A percentile compares a stretch with the other conserved stretches of the same genome.
Conservation (phyloP, 1,140 invertebrate genomes). For the Metaphire vulgaris region DNA sequence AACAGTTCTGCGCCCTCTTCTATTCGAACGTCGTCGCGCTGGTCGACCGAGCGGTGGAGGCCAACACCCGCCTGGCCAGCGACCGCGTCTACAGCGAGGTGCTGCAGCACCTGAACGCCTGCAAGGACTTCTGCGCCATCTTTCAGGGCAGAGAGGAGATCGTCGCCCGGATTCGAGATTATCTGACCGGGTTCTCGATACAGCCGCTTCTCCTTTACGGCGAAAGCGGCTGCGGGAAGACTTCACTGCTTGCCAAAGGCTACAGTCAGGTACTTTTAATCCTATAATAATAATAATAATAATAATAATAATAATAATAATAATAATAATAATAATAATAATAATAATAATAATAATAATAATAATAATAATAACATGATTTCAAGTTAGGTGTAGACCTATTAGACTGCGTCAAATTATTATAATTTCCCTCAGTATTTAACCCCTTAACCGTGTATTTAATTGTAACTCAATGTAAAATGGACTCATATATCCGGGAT, state of each 20-base stretch:
- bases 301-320: too few species aligned
- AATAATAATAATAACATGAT: too few species aligned
- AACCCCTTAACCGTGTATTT: too few species aligned
- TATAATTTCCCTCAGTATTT: too few species aligned
- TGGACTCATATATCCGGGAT: too few species aligned
- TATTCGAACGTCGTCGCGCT: slow-evolving; percentile 71
- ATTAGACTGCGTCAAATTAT: too few species aligned
- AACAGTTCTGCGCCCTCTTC: slow-evolving; percentile 73
- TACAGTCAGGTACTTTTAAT: slow-evolving; percentile 61
- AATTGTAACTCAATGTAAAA: too few species aligned
- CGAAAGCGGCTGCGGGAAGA: slow-evolving; percentile 94
- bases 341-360: too few species aligned
- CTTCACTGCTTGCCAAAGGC: slow-evolving; percentile 86
- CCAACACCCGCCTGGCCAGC: slow-evolving; percentile 52
- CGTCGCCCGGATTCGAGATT: slow-evolving; percentile 68
- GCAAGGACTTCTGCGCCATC: slow-evolving; percentile 89
- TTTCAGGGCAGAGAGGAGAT: slow-evolving; percentile 89
- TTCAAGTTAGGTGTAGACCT: too few species aligned
- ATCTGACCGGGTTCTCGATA: slow-evolving; percentile 71
- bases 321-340: too few species aligned
- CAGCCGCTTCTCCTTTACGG: slow-evolving; percentile 89
- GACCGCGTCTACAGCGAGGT: slow-evolving; percentile 67
- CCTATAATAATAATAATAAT: not conserved
- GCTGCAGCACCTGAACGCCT: slow-evolving; percentile 90
- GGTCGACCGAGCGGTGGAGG: slow-evolving; percentile 48